Evolutionary conservation across 2,888 invertebrate genomes (phyloP).

Genomic region (Brenthis ino): DNA sequence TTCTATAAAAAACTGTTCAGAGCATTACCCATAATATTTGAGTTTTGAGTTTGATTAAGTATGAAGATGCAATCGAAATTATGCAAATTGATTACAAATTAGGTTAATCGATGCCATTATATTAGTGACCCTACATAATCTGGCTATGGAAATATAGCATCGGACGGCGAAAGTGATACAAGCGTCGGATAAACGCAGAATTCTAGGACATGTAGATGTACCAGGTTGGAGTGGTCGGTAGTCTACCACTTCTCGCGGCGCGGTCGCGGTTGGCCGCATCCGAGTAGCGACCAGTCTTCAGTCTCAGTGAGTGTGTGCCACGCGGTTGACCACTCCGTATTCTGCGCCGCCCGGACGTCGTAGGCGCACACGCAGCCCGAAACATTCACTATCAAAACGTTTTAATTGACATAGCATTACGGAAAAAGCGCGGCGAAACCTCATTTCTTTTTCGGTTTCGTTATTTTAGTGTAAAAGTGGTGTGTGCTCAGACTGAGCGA

Average conservation of each 20-base stretch:
- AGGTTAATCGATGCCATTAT: background rate
- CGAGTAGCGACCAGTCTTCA: constrained; percentile 21
- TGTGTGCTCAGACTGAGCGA: constrained; percentile 50
- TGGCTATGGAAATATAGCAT: constrained; percentile 49
- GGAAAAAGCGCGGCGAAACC: constrained; percentile 24
- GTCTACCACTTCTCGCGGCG: constrained; percentile 35
- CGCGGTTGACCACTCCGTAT: constrained; percentile 39
- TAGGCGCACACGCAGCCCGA: constrained; percentile 27
- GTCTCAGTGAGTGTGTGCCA: constrained; percentile 35
- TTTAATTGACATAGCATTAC: constrained; percentile 8
- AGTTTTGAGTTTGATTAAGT: too few species aligned
- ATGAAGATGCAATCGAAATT: background rate
- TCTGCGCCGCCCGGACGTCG: constrained; percentile 27
- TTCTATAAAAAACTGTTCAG: too few species aligned
- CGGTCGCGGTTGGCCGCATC: constrained; percentile 41
- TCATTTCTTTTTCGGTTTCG: constrained; percentile 6
- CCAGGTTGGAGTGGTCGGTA: constrained; percentile 10
- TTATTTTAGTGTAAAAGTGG: constrained; percentile 46
- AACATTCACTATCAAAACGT: constrained; percentile 15
- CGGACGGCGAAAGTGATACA: constrained; percentile 67
- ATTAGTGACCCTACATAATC: background rate
- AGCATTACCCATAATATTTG: too few species aligned
- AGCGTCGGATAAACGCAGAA: constrained; percentile 50
- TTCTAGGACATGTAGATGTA: constrained; percentile 60
- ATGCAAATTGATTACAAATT: background rate